These are phyloP conservation scores for Heteronetta atricapilla DNA, from an alignment of 2,113 vertebrate genomes.

Conservation along the genomic window DNA sequence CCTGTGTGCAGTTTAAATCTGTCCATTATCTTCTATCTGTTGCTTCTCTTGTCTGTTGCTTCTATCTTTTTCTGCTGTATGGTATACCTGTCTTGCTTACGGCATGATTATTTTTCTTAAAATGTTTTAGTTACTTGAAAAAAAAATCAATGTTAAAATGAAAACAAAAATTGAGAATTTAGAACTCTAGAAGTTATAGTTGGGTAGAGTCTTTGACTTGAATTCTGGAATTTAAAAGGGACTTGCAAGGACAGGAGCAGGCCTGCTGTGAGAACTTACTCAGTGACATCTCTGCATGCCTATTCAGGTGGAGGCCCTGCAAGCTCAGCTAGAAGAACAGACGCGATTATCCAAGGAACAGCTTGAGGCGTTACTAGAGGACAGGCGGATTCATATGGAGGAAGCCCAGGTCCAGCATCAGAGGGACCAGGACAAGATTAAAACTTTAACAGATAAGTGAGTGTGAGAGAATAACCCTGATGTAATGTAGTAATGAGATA, in stretches of 20 bases:
- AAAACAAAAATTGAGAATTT: neutral
- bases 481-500: neutral
- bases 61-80: neutral
- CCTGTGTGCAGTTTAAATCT: neutral
- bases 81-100: neutral
- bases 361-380: constrained; percentile 86
- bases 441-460: constrained; percentile 86
- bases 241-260: neutral
- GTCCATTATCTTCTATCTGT: neutral
- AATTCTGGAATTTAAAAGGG: neutral
- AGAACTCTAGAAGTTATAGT: neutral
- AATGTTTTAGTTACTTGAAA: neutral
- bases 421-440: constrained; percentile 84
- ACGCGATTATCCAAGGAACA: constrained; percentile 89
- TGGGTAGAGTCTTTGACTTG: neutral
- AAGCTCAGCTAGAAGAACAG: constrained; percentile 94
- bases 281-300: neutral
- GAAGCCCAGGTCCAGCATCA: constrained; percentile 86
- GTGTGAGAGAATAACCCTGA: neutral
- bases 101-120: neutral
- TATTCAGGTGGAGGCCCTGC: constrained; percentile 90
- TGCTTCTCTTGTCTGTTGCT: neutral
- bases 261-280: neutral
- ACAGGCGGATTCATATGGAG: constrained; percentile 85
- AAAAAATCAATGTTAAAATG: neutral